Percentiles rank a stretch among this genome's conserved stretches.
phyloP scores from a whole-genome alignment of 2,113 vertebrate genomes.

The Oncorhynchus mykiss region DNA sequence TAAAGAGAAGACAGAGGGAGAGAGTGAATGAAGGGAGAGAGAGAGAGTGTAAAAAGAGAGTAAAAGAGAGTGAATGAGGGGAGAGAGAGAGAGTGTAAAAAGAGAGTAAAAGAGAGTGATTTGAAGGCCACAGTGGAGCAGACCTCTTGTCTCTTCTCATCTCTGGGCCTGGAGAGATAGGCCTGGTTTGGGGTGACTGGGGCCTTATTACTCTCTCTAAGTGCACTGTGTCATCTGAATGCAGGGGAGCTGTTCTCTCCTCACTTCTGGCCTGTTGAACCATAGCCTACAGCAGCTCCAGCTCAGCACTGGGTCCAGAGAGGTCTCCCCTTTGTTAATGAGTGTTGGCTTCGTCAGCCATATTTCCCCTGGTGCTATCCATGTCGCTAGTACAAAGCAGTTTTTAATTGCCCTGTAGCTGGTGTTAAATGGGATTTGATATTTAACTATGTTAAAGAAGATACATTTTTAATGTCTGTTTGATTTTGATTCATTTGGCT shows the following conservation, averaged over 20 bases:
- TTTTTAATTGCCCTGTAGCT: conserved; percentile 37
- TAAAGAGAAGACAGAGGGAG: neutral
- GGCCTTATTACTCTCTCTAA: conserved; percentile 17
- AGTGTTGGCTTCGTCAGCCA: conserved; percentile 14
- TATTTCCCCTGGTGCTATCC: conserved; percentile 29
- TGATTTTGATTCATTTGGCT: conserved; percentile 30
- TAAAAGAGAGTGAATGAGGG: neutral
- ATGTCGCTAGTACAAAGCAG: conserved; percentile 48
- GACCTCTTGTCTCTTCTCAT: conserved; percentile 22
- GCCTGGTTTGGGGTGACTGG: conserved; percentile 23
- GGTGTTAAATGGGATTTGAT: conserved; percentile 15
- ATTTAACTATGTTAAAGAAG: conserved; percentile 38
- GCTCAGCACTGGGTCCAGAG: conserved; percentile 33
- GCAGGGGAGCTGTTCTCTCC: conserved; percentile 15
- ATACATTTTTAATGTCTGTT: conserved; percentile 1
- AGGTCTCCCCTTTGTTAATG: conserved; percentile 39
- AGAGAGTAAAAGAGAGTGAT: conserved; percentile 4
- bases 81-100: too few relatives aligned
- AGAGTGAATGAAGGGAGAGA: too few relatives aligned
- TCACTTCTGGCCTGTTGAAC: conserved; percentile 31
- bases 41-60: too few relatives aligned
- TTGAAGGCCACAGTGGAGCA: conserved; percentile 28
- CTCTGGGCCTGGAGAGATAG: conserved; percentile 31
- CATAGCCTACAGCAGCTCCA: neutral
- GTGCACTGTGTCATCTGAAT: conserved; percentile 32